Percentiles rank a stretch among this genome's conserved stretches.
phyloP scores from a whole-genome alignment of 2,888 invertebrate species.

The Aquatica leii region DNA sequence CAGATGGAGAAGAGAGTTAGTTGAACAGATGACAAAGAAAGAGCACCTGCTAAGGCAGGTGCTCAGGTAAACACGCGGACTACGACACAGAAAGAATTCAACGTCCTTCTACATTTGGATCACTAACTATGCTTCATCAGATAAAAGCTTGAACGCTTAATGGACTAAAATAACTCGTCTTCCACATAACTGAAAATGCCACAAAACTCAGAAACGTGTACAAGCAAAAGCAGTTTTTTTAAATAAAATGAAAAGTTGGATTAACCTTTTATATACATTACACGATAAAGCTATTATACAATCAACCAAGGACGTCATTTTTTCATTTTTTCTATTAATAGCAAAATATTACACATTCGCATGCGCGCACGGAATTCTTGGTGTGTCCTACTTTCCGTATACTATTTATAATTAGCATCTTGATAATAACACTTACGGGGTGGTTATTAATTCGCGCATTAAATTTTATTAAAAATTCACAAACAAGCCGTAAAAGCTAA shows the following conservation, averaged over 20 bases:
- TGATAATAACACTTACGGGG: background rate
- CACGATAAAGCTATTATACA: conserved; percentile 7
- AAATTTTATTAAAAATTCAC: too few species aligned
- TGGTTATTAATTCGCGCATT: too few species aligned
- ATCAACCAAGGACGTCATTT: conserved; percentile 1
- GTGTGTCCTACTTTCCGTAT: conserved; percentile 6
- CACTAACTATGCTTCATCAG: background rate
- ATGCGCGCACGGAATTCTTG: conserved; percentile 10
- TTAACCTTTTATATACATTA: background rate
- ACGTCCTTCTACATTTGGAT: conserved; percentile 5
- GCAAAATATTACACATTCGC: conserved; percentile 11
- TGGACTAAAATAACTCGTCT: too few species aligned
- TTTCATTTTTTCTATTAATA: conserved; percentile 10
- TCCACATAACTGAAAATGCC: too few species aligned
- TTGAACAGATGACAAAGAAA: conserved; percentile 25
- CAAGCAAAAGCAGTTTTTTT: too few species aligned
- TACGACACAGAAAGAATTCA: conserved; percentile 8
- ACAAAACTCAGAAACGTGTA: too few species aligned
- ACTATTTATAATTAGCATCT: conserved; percentile 7
- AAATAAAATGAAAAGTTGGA: too few species aligned
- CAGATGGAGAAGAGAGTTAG: conserved; percentile 23
- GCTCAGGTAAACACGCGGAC: conserved; percentile 43
- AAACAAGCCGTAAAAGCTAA: too few species aligned
- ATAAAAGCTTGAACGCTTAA: background rate
- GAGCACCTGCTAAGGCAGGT: conserved; percentile 55